Base-by-base conservation (phyloP, 2,888 invertebrate species). In the Stenichneumon culpator region DNA sequence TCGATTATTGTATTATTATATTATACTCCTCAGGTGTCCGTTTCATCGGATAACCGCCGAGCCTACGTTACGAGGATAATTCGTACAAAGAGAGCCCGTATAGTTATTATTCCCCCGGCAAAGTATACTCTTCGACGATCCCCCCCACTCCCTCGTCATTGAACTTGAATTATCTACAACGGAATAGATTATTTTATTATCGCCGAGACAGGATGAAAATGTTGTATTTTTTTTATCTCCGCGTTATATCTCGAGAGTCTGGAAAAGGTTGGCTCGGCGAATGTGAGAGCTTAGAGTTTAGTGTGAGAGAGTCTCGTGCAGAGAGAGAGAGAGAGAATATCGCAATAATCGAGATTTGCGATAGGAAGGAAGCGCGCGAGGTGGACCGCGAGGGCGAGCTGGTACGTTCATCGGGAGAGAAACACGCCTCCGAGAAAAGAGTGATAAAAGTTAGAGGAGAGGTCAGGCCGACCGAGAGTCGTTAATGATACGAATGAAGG, bases 401-500 rank as follows among this genome's bases (percentile, higher is more conserved):
- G 28, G 28, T 44, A 69, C 47, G n/a, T 73, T 69, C 52, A 22
- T n/a, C n/a, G n/a, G 44, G 63, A 11, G 60, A 82, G 57, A 52
- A 63, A 60, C 69, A 63, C 68, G 79, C 79, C 74, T 79, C 36
- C 63, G 63, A 44, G 68, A 28, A 67, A 28, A 77, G 72, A 54
- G 79, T 70, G 83, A 79, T 79, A 79, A 83, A 79, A 79, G 65
- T 75, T 72, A 65, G 32, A 50, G 70, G 32, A 50, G 75, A 73
- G 84, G 86, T 86, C 86, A 63, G 79, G 82, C 72, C 80, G 86
- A 84, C 70, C 80, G 84, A 86, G 84, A 83, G 19, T 22, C 86
- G 70, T 87, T 86, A 84, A 87, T 82, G 87, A 86, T 84, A 84
- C 83, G 86, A 79, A 86, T 84, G 84, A 87, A 84, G 87, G 82